Evolutionary conservation across 2,113 vertebrate species (phyloP).

Genomic region (Leucopsar rothschildi): DNA sequence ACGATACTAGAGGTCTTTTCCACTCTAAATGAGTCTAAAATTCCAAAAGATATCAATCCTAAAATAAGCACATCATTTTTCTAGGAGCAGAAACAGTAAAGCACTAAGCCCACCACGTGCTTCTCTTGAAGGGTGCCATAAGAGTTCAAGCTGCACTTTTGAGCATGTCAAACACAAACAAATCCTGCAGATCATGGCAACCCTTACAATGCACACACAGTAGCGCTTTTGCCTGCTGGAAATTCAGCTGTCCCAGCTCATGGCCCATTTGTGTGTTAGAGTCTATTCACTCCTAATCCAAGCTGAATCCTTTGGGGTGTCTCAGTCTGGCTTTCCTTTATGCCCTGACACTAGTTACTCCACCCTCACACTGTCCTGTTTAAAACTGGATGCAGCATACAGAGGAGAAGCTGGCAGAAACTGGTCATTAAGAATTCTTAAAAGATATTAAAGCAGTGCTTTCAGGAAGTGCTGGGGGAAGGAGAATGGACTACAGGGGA

Average conservation of each 20-base stretch:
- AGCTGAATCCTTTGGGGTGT: neutral
- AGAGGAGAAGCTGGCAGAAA: neutral
- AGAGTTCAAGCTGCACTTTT: neutral
- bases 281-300: neutral
- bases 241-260: neutral
- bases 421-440: neutral
- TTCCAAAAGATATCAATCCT: neutral
- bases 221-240: neutral
- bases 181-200: fast-evolving
- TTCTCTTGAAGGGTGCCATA: neutral
- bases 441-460: neutral
- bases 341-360: neutral
- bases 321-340: neutral
- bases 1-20: neutral
- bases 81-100: neutral
- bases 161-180: no score
- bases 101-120: neutral
- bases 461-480: neutral
- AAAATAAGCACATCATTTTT: neutral
- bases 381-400: neutral
- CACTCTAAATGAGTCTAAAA: neutral
- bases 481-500: neutral
- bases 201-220: neutral
- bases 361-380: neutral
- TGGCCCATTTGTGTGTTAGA: neutral